These are phyloP conservation scores for Psophia crepitans DNA, from an alignment of 2,113 vertebrate species.

Conservation along the genomic window DNA sequence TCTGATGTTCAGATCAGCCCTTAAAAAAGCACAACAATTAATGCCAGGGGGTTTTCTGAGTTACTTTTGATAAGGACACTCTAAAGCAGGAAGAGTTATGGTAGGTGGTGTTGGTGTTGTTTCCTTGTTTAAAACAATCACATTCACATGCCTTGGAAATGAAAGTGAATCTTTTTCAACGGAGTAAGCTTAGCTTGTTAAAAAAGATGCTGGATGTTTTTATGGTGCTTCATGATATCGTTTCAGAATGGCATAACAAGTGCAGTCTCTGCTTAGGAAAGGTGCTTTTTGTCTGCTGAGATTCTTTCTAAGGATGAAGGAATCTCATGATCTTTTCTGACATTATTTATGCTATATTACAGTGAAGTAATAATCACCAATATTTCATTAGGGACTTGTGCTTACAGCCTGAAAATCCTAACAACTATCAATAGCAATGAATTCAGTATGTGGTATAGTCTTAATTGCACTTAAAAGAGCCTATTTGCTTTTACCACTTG, in stretches of 20 bases:
- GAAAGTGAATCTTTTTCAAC: not conserved
- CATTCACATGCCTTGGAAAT: not conserved
- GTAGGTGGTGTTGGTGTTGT: not conserved
- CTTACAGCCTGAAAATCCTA: slow-evolving; percentile 64
- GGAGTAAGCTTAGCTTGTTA: slow-evolving; percentile 27
- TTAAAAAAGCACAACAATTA: slow-evolving; percentile 42
- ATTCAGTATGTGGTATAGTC: slow-evolving; percentile 54
- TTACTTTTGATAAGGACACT: not conserved
- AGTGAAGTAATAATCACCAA: slow-evolving; percentile 52
- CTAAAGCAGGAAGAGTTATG: not conserved
- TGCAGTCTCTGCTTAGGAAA: slow-evolving; percentile 13
- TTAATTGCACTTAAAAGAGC: slow-evolving; percentile 69
- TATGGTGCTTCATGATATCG: not conserved
- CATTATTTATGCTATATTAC: slow-evolving; percentile 49
- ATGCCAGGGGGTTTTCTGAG: not conserved
- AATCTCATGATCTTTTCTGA: slow-evolving; percentile 39
- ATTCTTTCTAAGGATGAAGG: slow-evolving; percentile 36
- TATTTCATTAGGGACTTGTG: slow-evolving; percentile 62
- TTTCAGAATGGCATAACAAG: not conserved
- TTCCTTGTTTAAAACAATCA: not conserved
- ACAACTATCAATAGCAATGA: slow-evolving; percentile 43
- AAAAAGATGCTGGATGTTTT: slow-evolving; percentile 44
- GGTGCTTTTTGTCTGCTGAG: slow-evolving; percentile 22
- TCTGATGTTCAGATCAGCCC: slow-evolving; percentile 35
- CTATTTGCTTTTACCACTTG: slow-evolving; percentile 72